Evolutionary conservation across 2,113 vertebrate genomes (phyloP).

Genomic region (Gorsachius goisagi): DNA sequence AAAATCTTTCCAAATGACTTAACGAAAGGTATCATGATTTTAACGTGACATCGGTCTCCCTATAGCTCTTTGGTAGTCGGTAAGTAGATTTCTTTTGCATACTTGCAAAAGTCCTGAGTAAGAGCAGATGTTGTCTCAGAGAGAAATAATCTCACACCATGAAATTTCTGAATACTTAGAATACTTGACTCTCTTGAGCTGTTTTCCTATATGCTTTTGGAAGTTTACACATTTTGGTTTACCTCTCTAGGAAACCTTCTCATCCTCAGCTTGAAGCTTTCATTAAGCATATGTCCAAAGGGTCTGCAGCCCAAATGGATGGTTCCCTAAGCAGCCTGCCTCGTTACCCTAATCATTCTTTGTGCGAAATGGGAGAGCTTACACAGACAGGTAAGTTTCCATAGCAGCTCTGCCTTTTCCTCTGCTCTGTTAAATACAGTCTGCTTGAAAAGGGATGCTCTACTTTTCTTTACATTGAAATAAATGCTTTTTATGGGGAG

Average conservation of each 20-base stretch:
- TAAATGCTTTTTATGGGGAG: not conserved
- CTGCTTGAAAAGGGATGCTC: not conserved
- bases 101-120: not conserved
- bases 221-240: not conserved
- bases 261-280: conserved; percentile 89
- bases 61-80: not conserved
- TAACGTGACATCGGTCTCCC: not conserved
- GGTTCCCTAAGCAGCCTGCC: conserved; percentile 84
- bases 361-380: conserved; percentile 94
- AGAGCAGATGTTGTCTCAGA: conserved; percentile 4
- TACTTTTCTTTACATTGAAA: not conserved
- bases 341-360: conserved; percentile 87
- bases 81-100: not conserved
- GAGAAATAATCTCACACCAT: not conserved
- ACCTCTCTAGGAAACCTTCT: conserved; percentile 82
- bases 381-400: conserved; percentile 88
- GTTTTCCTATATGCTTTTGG: not conserved
- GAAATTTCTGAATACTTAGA: conserved; percentile 10
- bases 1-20: not conserved
- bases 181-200: not conserved
- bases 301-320: conserved; percentile 83
- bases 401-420: not conserved
- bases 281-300: conserved; percentile 87
- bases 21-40: not conserved
- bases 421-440: not conserved